phyloP scores from a whole-genome alignment of 2,113 vertebrate species.

The Pluvialis apricaria region DNA sequence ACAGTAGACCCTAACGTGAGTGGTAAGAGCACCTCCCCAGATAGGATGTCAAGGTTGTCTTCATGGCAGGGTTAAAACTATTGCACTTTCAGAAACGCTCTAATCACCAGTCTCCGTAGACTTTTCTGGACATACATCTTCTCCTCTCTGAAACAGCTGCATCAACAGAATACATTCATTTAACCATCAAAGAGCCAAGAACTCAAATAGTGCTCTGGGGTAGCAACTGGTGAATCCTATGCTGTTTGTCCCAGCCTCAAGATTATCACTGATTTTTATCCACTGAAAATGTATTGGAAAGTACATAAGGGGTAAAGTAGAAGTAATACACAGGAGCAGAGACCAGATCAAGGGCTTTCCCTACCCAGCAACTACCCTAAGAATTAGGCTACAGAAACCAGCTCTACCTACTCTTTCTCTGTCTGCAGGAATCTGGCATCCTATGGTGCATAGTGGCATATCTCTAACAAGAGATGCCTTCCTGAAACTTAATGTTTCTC shows the following conservation, averaged over 20 bases:
- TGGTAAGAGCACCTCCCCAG: neutral
- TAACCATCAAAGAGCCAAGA: neutral
- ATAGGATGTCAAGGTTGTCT: neutral
- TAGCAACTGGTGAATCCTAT: neutral
- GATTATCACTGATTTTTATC: neutral
- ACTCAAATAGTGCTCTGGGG: neutral
- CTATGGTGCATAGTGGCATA: neutral
- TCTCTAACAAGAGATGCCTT: neutral
- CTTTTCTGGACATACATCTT: neutral
- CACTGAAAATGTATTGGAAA: neutral
- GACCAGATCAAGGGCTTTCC: neutral
- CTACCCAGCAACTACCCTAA: neutral
- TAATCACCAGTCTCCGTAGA: neutral
- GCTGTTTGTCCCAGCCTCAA: neutral
- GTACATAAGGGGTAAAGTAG: neutral
- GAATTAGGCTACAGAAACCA: neutral
- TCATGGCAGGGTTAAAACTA: neutral
- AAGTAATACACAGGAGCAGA: neutral
- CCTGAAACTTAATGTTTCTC: neutral
- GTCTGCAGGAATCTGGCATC: neutral
- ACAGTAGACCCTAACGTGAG: neutral
- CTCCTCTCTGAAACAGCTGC: neutral
- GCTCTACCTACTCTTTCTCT: neutral
- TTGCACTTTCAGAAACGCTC: neutral
- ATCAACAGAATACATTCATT: neutral